Evolutionary conservation across 2,113 vertebrate species (phyloP).

Genomic region (Datnioides undecimradiatus): DNA sequence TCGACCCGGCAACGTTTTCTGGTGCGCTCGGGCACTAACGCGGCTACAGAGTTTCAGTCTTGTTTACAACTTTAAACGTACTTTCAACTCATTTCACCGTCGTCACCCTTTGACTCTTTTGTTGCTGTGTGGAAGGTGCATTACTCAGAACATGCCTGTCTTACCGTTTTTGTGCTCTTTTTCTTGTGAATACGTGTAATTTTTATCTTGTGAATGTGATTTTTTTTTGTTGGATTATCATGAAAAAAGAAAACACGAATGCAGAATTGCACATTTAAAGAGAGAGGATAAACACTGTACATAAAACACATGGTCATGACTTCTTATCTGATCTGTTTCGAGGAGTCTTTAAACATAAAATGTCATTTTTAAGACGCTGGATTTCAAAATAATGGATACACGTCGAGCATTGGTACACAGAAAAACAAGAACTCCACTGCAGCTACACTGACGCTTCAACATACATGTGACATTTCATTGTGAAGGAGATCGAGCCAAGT

Average conservation of each 20-base stretch:
- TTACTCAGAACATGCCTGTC: constrained; percentile 27
- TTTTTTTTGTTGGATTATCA: constrained; percentile 27
- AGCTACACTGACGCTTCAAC: neutral
- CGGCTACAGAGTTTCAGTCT: neutral
- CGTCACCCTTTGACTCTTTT: neutral
- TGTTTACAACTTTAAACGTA: constrained; percentile 38
- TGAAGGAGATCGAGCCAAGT: neutral
- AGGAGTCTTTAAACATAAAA: constrained; percentile 11
- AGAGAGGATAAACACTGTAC: constrained; percentile 45
- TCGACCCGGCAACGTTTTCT: neutral
- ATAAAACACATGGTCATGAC: constrained; percentile 29
- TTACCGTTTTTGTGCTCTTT: constrained; percentile 14
- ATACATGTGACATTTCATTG: neutral
- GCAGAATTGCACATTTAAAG: constrained; percentile 69
- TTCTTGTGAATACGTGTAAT: constrained; percentile 52
- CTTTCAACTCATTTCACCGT: neutral
- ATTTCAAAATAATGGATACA: constrained; percentile 5
- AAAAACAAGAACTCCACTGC: neutral
- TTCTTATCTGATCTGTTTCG: constrained; percentile 21
- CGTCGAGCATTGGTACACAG: constrained; percentile 5
- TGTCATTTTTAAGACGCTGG: constrained; percentile 15
- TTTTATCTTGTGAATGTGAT: constrained; percentile 48
- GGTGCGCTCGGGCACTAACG: neutral
- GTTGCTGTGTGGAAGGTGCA: constrained; percentile 32
- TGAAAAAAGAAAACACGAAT: constrained; percentile 28